Conservation (phyloP, 2,888 invertebrate species). For the Mesoligia furuncula region DNA sequence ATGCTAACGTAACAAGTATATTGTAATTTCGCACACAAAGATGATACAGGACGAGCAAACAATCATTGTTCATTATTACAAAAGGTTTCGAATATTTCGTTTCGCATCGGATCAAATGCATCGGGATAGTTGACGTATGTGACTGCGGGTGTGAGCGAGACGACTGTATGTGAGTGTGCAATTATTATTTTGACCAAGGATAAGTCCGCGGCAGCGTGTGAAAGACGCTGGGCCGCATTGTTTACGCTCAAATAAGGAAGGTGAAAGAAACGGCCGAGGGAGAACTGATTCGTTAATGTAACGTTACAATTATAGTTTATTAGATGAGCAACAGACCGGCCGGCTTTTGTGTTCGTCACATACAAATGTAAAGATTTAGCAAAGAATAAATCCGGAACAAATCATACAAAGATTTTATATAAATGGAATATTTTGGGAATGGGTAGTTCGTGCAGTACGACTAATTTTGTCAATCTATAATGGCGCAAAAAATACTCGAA, state of each 20-base stretch:
- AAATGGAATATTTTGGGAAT: constrained; percentile 37
- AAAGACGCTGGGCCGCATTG: constrained; percentile 88
- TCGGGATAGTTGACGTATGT: constrained; percentile 85
- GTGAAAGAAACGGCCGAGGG: constrained; percentile 84
- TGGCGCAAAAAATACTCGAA: constrained; percentile 20
- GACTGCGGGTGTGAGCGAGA: constrained; percentile 82
- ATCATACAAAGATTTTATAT: constrained; percentile 31
- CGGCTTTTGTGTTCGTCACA: constrained; percentile 68
- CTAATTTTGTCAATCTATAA: constrained; percentile 22
- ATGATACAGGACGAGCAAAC: constrained; percentile 89
- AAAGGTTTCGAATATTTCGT: constrained; percentile 90
- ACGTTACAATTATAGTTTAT: constrained; percentile 83
- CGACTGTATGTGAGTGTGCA: constrained; percentile 83
- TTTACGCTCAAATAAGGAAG: constrained; percentile 90
- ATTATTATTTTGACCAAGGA: constrained; percentile 90
- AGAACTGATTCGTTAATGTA: constrained; percentile 82
- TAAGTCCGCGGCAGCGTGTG: constrained; percentile 89
- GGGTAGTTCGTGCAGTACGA: background rate
- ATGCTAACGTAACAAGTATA: constrained; percentile 89
- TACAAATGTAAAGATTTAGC: constrained; percentile 56
- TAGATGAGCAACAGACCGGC: constrained; percentile 76
- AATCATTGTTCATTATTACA: constrained; percentile 91
- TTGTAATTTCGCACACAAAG: constrained; percentile 90
- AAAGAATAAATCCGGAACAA: constrained; percentile 59
- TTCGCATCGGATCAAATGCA: constrained; percentile 89